phyloP scores from a whole-genome alignment of 2,797 vertebrate species.

The Pseudocheirus occidentalis region DNA sequence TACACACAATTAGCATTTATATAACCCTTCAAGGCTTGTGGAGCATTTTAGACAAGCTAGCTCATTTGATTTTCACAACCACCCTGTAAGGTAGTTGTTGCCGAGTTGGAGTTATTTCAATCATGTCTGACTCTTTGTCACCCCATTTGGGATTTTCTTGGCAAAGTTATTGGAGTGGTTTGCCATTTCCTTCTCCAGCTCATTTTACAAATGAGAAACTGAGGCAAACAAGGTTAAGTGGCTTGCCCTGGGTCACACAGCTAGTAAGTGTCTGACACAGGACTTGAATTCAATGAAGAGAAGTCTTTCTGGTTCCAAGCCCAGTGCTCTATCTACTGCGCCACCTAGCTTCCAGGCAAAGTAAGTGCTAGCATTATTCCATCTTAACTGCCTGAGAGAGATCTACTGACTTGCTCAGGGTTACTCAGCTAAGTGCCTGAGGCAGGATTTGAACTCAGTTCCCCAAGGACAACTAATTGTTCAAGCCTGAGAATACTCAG shows the following conservation, averaged over 20 bases:
- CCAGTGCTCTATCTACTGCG: background rate
- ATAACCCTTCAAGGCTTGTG: background rate
- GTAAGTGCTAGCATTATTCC: background rate
- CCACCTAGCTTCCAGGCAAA: background rate
- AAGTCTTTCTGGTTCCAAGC: background rate
- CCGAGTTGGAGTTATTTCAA: background rate
- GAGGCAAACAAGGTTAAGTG: background rate
- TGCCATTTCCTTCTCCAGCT: background rate
- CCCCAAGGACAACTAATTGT: background rate
- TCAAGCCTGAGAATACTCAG: background rate
- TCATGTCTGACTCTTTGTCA: background rate
- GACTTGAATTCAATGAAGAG: background rate
- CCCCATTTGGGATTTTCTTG: background rate
- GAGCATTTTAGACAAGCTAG: background rate
- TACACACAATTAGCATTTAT: background rate
- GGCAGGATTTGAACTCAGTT: background rate
- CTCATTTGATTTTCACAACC: background rate
- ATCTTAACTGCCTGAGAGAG: background rate
- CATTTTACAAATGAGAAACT: background rate
- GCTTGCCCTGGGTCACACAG: background rate
- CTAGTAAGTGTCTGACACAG: background rate
- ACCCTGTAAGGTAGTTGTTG: background rate
- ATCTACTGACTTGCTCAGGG: background rate
- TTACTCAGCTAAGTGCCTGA: background rate
- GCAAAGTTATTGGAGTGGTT: background rate